Conservation (phyloP, 2,113 vertebrate genomes). For the western clawed frog (Xenopus tropicalis) region DNA sequence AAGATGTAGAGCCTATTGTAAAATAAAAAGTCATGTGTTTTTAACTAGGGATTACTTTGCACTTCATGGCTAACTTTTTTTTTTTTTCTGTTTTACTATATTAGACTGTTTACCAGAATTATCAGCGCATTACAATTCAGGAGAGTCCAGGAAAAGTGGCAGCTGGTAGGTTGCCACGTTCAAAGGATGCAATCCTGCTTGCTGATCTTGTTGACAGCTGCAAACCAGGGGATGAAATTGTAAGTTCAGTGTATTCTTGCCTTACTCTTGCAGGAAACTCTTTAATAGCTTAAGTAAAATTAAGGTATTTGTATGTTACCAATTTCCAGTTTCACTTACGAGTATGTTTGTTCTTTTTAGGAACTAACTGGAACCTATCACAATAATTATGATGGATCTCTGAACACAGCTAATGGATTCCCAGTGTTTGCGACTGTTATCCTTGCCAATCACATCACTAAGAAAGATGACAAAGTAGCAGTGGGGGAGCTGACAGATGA, state of each 20-base stretch:
- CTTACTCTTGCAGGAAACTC: no score
- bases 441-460: conserved; percentile 88
- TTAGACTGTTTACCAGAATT: conserved; percentile 96
- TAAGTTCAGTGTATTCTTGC: conserved; percentile 59
- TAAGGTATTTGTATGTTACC: no score
- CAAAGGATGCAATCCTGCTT: conserved; percentile 92
- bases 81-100: not conserved
- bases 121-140: conserved; percentile 95
- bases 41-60: no score
- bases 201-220: conserved; percentile 93
- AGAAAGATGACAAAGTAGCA: conserved; percentile 83
- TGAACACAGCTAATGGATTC: conserved; percentile 92
- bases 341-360: conserved; percentile 52
- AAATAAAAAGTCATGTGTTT: not conserved
- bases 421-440: conserved; percentile 95
- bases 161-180: conserved; percentile 88
- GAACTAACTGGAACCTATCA: conserved; percentile 95
- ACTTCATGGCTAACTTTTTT: not conserved
- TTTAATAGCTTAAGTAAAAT: no score
- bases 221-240: conserved; percentile 95
- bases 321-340: no score
- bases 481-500: conserved; percentile 91
- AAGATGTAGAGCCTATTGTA: no score
- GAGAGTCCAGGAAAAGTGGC: conserved; percentile 95
- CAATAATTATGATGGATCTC: conserved; percentile 96